phyloP scores from a whole-genome alignment of 2,797 vertebrate genomes.

The Nyctibius grandis region DNA sequence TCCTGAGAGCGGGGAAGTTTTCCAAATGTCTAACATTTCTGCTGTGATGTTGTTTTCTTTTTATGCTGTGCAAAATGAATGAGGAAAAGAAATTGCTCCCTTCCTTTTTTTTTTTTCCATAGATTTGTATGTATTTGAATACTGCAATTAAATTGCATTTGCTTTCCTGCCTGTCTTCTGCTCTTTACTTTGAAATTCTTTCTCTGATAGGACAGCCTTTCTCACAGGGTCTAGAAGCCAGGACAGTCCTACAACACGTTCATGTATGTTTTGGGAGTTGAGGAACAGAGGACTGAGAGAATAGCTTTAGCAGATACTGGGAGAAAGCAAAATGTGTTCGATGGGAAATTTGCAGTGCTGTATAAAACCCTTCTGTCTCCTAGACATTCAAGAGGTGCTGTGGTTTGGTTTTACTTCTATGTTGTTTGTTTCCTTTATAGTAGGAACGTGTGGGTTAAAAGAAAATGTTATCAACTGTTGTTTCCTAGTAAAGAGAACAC shows the following conservation, averaged over 20 bases:
- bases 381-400: not conserved
- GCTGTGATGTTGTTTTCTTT: not conserved
- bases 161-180: not conserved
- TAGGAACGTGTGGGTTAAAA: not conserved
- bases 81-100: not conserved
- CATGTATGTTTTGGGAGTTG: not conserved
- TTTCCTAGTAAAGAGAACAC: not conserved
- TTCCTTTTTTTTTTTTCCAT: too few species aligned
- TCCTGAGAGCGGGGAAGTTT: not conserved
- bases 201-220: not conserved
- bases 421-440: not conserved
- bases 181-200: not conserved
- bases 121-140: not conserved
- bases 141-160: not conserved
- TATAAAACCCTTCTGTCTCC: not conserved
- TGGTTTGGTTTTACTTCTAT: not conserved
- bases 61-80: not conserved
- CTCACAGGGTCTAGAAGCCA: not conserved
- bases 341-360: not conserved
- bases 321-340: not conserved
- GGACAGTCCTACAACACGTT: accelerated
- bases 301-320: not conserved
- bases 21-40: not conserved
- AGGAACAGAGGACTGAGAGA: not conserved
- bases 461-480: accelerated